Percentiles rank a stretch among this genome's conserved stretches.
These are phyloP conservation scores for Sphenodon punctatus DNA, from an alignment of 2,797 vertebrate genomes.

Conservation along the genomic window DNA sequence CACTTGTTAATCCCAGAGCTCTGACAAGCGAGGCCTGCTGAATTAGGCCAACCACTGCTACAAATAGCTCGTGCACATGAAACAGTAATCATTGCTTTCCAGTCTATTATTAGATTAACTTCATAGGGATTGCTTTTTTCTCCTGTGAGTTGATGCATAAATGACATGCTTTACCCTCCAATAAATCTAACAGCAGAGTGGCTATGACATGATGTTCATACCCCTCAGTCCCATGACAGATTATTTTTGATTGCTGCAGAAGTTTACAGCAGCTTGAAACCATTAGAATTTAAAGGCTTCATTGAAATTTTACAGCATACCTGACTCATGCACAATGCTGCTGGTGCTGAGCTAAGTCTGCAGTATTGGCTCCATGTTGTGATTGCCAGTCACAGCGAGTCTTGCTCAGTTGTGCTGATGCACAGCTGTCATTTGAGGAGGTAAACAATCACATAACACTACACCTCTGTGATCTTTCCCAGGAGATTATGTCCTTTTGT, in stretches of 20 bases:
- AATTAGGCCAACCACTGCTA: constrained; percentile 76
- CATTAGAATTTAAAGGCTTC: constrained; percentile 75
- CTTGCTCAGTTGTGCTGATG: not conserved
- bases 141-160: constrained; percentile 80
- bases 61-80: constrained; percentile 76
- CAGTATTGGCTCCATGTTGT: not conserved
- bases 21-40: constrained; percentile 62
- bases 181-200: constrained; percentile 78
- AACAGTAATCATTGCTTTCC: constrained; percentile 78
- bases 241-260: constrained; percentile 76
- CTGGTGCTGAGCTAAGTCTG: not conserved
- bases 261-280: constrained; percentile 72
- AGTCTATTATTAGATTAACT: constrained; percentile 82
- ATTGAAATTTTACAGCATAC: constrained; percentile 64
- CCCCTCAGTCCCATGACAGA: constrained; percentile 72
- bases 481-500: rapidly evolving
- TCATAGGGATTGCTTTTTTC: constrained; percentile 77
- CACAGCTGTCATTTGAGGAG: not conserved
- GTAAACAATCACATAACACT: rapidly evolving
- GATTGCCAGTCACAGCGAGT: not conserved
- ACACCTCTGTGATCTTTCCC: rapidly evolving
- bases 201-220: constrained; percentile 75
- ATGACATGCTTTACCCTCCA: constrained; percentile 79
- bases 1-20: constrained; percentile 72
- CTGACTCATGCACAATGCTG: constrained; percentile 41